These are phyloP conservation scores for Mungos mungo DNA, from an alignment of 2,113 vertebrate species.

Conservation along the genomic window DNA sequence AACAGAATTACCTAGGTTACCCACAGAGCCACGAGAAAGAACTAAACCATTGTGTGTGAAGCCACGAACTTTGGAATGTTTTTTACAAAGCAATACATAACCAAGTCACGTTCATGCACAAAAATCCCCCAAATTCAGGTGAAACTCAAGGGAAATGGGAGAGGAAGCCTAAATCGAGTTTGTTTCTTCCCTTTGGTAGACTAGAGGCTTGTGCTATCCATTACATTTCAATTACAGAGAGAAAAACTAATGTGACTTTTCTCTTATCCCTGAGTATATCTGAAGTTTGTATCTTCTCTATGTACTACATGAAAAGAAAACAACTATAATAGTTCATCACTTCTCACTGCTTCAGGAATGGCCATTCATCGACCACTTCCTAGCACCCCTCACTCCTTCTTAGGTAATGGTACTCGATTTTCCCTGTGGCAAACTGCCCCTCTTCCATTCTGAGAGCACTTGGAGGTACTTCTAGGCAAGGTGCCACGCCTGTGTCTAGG, in stretches of 20 bases:
- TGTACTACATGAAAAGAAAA: no score
- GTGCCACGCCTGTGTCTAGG: neutral
- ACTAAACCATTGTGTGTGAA: neutral
- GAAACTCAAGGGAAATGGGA: neutral
- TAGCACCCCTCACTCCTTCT: neutral
- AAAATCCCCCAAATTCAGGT: neutral
- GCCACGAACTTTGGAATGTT: neutral
- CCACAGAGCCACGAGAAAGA: neutral
- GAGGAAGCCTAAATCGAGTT: neutral
- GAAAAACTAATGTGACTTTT: neutral
- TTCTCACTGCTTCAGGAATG: neutral
- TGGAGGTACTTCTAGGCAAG: neutral
- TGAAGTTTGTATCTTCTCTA: neutral
- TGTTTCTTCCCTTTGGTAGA: neutral
- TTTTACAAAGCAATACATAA: neutral
- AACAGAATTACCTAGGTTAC: neutral
- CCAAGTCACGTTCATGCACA: neutral
- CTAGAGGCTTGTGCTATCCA: neutral
- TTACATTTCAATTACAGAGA: neutral
- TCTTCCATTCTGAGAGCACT: neutral
- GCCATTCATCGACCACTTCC: neutral
- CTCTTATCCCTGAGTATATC: neutral
- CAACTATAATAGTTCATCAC: neutral
- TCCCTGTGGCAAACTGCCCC: neutral
- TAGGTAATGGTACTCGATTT: neutral